A percentile compares a stretch with the other conserved stretches of the same genome.
Evolutionary conservation across 2,888 invertebrate genomes (phyloP).

Genomic region (Penaeus monodon): DNA sequence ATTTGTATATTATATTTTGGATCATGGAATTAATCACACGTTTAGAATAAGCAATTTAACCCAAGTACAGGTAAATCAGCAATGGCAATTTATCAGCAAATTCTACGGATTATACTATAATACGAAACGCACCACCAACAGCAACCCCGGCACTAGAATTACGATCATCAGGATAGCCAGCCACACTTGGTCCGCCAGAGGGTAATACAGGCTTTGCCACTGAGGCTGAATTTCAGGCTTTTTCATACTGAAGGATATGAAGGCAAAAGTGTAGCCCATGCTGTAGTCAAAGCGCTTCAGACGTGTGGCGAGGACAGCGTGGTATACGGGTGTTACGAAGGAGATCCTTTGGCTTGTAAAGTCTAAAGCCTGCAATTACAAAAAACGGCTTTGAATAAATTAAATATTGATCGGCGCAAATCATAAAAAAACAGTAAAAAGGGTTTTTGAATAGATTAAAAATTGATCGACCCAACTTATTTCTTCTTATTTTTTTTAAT

Average conservation of each 20-base stretch:
- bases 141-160: background rate
- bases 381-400: background rate
- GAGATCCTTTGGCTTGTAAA: background rate
- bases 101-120: too few relatives aligned
- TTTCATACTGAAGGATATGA: slow-evolving; percentile 32
- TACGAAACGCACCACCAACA: background rate
- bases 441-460: too few relatives aligned
- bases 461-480: too few relatives aligned
- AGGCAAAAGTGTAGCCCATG: slow-evolving; percentile 15
- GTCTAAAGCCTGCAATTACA: slow-evolving; percentile 4
- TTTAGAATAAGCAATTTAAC: too few relatives aligned
- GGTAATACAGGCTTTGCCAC: slow-evolving; percentile 27
- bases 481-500: too few relatives aligned
- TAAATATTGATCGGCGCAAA: background rate
- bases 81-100: too few relatives aligned
- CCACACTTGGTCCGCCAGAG: slow-evolving; percentile 14
- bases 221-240: slow-evolving; percentile 20
- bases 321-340: slow-evolving; percentile 20
- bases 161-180: background rate
- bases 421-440: background rate
- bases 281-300: slow-evolving; percentile 25
- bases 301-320: slow-evolving; percentile 5
- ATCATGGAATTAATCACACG: too few relatives aligned
- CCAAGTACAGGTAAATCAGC: too few relatives aligned
- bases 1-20: too few relatives aligned